These are phyloP conservation scores for Trachythela sp. DNA, from an alignment of 64 coral and sea anemone species.

Conservation along the genomic window DNA sequence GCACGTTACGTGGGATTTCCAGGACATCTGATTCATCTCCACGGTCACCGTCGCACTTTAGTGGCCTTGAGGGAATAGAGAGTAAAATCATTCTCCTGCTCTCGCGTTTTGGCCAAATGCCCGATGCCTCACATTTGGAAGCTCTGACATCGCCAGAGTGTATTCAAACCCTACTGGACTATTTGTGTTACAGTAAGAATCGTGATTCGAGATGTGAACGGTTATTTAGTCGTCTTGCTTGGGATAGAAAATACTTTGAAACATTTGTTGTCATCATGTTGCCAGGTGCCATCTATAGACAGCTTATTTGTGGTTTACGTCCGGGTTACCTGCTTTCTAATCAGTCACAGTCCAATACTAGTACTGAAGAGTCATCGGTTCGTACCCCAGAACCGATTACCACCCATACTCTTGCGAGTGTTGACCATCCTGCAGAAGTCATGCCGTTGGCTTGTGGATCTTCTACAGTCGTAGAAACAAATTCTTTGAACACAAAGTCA, in stretches of 20 bases:
- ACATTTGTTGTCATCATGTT: background rate
- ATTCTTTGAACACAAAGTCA: background rate
- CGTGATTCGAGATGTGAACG: background rate
- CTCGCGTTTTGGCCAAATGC: conserved; percentile 77
- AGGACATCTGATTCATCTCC: background rate
- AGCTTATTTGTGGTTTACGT: background rate
- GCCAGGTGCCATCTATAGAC: background rate
- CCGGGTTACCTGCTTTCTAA: background rate
- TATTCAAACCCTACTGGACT: conserved; percentile 65
- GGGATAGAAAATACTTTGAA: conserved; percentile 4
- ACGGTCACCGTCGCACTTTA: background rate
- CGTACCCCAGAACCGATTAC: background rate
- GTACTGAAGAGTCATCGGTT: background rate
- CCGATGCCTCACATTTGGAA: conserved; percentile 36
- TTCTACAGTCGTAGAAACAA: background rate
- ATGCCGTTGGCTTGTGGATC: too few relatives aligned
- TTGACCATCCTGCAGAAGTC: background rate
- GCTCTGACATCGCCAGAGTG: conserved; percentile 60
- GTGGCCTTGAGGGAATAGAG: conserved; percentile 1
- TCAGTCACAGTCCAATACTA: background rate
- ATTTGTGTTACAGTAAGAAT: background rate
- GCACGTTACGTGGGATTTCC: background rate
- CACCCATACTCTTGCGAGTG: background rate
- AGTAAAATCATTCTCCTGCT: conserved; percentile 57
- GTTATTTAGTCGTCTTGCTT: background rate